phyloP scores from a whole-genome alignment of 2,888 invertebrate species.

The Stramonita haemastoma region DNA sequence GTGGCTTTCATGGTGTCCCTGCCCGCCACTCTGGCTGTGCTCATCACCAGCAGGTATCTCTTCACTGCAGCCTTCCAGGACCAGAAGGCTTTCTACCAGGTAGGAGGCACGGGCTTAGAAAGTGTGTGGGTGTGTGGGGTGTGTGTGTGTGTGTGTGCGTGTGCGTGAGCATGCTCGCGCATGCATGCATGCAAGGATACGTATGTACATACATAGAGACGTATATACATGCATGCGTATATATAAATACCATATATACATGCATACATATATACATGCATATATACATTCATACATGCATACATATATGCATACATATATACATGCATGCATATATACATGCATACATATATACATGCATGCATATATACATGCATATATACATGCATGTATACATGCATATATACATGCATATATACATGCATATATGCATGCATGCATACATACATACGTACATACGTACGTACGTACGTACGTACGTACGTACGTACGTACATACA shows the following conservation, averaged over 20 bases:
- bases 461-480: neutral
- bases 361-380: neutral
- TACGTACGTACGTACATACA: slow-evolving; percentile 7
- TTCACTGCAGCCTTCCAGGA: slow-evolving; percentile 89
- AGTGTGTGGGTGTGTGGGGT: too few species aligned
- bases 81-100: slow-evolving; percentile 74
- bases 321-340: neutral
- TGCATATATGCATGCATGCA: neutral
- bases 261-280: neutral
- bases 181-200: neutral
- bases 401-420: neutral
- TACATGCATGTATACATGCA: neutral
- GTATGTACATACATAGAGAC: neutral
- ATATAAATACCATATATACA: neutral
- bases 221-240: neutral
- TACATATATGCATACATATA: neutral
- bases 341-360: neutral
- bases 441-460: neutral
- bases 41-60: slow-evolving; percentile 96
- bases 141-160: too few species aligned
- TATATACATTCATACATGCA: neutral
- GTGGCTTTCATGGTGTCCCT: slow-evolving; percentile 92
- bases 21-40: slow-evolving; percentile 96
- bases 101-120: neutral
- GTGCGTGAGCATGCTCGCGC: too few species aligned